Conservation (phyloP, 2,797 vertebrate genomes). For the Alosa sapidissima region DNA sequence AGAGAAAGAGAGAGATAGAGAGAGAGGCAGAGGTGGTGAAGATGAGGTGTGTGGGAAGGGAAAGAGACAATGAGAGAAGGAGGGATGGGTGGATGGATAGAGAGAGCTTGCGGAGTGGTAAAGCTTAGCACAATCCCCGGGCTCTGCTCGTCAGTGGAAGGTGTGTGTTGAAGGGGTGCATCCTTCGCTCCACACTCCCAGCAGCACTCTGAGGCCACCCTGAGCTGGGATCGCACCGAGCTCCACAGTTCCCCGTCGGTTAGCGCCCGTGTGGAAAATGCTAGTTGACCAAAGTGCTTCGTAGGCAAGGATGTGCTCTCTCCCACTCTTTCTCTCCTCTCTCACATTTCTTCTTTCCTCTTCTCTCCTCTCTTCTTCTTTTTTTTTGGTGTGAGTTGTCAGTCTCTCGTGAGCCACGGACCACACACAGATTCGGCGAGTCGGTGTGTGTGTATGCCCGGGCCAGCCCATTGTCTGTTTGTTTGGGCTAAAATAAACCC, state of each 20-base stretch:
- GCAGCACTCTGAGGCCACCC: no score
- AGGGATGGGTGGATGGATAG: not conserved
- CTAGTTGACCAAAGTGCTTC: not conserved
- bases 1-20: not conserved
- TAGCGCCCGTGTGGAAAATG: not conserved
- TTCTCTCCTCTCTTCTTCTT: not conserved
- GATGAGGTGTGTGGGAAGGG: not conserved
- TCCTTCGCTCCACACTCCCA: no score
- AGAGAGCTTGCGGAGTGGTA: not conserved
- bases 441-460: slow-evolving; percentile 18
- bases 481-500: slow-evolving; percentile 51
- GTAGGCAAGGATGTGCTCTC: not conserved
- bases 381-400: slow-evolving; percentile 13
- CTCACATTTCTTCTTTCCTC: slow-evolving; percentile 30
- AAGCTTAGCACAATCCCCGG: not conserved
- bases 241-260: not conserved
- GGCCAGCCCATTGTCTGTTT: slow-evolving; percentile 48
- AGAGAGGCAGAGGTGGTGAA: not conserved
- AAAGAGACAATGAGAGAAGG: not conserved
- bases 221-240: not conserved
- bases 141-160: not conserved
- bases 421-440: slow-evolving; percentile 52
- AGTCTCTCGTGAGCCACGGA: slow-evolving; percentile 42
- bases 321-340: slow-evolving; percentile 30
- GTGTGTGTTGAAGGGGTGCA: not conserved